Conservation (phyloP, 2,888 invertebrate species). For the Lasioglossum leucozonium region DNA sequence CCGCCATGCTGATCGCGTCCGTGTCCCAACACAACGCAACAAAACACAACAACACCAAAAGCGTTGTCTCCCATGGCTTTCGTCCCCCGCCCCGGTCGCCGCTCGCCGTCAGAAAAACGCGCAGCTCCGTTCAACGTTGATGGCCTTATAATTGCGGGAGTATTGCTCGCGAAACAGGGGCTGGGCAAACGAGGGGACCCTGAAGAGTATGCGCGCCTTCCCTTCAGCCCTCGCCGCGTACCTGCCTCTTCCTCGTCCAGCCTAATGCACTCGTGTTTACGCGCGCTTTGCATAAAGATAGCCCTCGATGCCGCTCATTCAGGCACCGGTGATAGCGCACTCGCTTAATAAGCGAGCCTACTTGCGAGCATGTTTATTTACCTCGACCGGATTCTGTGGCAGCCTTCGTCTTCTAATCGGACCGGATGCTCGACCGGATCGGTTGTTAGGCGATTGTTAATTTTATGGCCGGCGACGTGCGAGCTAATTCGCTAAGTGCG, state of each 20-base stretch:
- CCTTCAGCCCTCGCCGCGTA: background rate
- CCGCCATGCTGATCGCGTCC: conserved; percentile 22
- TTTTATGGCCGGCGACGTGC: background rate
- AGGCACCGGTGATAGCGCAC: conserved; percentile 23
- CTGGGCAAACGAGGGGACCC: conserved; percentile 25
- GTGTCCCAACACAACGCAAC: conserved; percentile 14
- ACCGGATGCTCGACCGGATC: background rate
- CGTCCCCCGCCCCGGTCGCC: conserved; percentile 61
- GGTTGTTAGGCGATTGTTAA: background rate
- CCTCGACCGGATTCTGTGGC: background rate
- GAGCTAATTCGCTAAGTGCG: background rate
- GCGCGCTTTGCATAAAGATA: conserved; percentile 50
- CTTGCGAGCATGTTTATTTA: conserved; percentile 1
- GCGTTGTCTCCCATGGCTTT: conserved; percentile 58
- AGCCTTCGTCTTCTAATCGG: conserved; percentile 12
- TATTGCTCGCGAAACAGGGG: conserved; percentile 56
- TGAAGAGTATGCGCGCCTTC: conserved; percentile 8
- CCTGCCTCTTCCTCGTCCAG: background rate
- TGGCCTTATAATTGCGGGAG: conserved; percentile 79
- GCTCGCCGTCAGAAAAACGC: conserved; percentile 71
- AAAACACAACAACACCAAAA: conserved; percentile 9
- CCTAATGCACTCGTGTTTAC: conserved; percentile 12
- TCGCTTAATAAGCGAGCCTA: background rate
- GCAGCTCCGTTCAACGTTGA: conserved; percentile 73
- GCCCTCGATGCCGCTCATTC: conserved; percentile 12